A percentile compares a stretch with the other conserved stretches of the same genome.
Conservation (phyloP, 1,140 invertebrate genomes). For the Melitaea cinxia region DNA sequence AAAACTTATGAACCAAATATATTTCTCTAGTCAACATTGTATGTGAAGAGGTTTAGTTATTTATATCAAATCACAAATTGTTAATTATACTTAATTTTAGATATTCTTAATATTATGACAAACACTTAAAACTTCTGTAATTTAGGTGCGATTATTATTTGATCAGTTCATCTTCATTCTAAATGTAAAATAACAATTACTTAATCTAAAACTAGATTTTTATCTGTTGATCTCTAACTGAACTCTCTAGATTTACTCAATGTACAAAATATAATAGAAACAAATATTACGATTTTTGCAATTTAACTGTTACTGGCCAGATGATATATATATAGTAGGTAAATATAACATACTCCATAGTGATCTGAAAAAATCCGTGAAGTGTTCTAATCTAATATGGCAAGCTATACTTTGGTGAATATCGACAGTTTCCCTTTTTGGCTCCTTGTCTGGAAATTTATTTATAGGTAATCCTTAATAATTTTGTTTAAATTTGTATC, state of each 20-base stretch:
- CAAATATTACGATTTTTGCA: neutral
- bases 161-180: neutral
- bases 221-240: neutral
- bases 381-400: slow-evolving; percentile 71
- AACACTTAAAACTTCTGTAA: too few relatives aligned
- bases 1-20: too few relatives aligned
- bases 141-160: neutral
- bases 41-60: too few relatives aligned
- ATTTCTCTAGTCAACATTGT: too few relatives aligned
- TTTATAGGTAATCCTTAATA: neutral
- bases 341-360: slow-evolving; percentile 4
- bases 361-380: slow-evolving; percentile 20
- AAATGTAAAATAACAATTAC: neutral
- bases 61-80: too few relatives aligned
- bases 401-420: slow-evolving; percentile 78
- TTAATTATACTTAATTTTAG: too few relatives aligned
- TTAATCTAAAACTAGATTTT: neutral
- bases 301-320: slow-evolving; percentile 42
- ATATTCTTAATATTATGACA: too few relatives aligned
- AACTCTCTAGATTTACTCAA: neutral
- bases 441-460: slow-evolving; percentile 20
- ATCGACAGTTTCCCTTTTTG: slow-evolving; percentile 48
- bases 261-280: neutral
- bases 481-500: slow-evolving; percentile 6
- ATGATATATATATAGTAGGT: slow-evolving; percentile 12